These are phyloP conservation scores for Heteromormyrus szaboi DNA, from an alignment of 2,797 vertebrate species.

Conservation along the genomic window DNA sequence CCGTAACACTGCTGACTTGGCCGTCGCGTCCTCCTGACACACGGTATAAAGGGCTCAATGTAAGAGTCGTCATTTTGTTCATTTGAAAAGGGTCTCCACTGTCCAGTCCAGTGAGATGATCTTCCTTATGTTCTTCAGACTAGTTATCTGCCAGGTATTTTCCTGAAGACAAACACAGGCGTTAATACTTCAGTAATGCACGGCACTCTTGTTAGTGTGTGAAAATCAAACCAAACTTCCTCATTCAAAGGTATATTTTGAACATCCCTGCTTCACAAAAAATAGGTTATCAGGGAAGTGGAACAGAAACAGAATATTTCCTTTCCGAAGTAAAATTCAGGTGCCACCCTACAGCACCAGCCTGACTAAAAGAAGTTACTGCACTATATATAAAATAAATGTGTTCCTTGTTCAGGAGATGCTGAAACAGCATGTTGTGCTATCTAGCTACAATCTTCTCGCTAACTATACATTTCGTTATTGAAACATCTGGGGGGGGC, in stretches of 20 bases:
- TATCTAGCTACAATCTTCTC: neutral
- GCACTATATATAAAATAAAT: neutral
- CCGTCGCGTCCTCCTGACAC: slow-evolving; percentile 62
- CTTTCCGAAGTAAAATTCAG: neutral
- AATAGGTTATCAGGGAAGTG: neutral
- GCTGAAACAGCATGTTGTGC: neutral
- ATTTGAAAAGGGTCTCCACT: slow-evolving; percentile 21
- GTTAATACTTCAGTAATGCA: neutral
- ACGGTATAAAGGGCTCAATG: slow-evolving; percentile 59
- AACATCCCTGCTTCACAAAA: neutral
- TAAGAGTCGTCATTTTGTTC: slow-evolving; percentile 30
- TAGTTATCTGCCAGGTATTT: slow-evolving; percentile 96
- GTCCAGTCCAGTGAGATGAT: slow-evolving; percentile 42
- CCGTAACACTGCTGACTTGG: slow-evolving; percentile 84
- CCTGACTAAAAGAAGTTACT: neutral
- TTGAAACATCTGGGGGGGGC: neutral
- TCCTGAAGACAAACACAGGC: slow-evolving; percentile 60
- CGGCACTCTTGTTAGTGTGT: neutral
- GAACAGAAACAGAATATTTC: neutral
- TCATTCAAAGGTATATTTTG: neutral
- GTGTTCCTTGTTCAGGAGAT: neutral
- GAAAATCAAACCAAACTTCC: neutral
- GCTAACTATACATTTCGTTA: neutral
- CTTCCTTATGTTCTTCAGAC: slow-evolving; percentile 45
- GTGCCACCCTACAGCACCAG: neutral